phyloP scores from a whole-genome alignment of 2,113 vertebrate species.

The Rissa tridactyla region DNA sequence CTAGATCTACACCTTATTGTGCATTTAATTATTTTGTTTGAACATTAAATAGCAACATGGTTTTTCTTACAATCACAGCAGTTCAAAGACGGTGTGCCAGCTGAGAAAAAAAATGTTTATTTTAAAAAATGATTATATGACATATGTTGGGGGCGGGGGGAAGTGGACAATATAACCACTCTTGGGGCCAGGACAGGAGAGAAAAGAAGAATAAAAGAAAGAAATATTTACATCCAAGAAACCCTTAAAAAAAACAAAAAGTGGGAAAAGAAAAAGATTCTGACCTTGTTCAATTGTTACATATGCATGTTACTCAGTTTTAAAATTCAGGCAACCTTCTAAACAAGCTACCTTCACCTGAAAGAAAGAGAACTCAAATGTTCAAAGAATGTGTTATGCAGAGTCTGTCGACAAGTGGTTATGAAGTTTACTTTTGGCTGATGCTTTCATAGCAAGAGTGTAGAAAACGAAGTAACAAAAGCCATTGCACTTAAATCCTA shows the following conservation, averaged over 20 bases:
- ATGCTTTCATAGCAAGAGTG: background rate
- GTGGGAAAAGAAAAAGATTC: rapidly evolving
- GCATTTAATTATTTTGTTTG: background rate
- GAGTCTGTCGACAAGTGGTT: background rate
- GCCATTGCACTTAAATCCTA: background rate
- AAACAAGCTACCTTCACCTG: background rate
- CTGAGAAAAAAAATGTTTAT: background rate
- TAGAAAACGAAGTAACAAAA: background rate
- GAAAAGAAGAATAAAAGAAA: background rate
- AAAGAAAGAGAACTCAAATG: background rate
- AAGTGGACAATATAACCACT: background rate
- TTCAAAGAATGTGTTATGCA: background rate
- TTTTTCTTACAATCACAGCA: background rate
- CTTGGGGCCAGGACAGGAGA: background rate
- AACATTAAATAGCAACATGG: background rate
- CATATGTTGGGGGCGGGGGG: too few species aligned
- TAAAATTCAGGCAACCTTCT: background rate
- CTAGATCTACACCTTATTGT: background rate
- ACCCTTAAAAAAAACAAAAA: rapidly evolving
- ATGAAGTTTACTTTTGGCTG: background rate
- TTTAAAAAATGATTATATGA: background rate
- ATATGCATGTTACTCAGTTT: background rate
- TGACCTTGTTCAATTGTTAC: background rate
- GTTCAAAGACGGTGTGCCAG: background rate
- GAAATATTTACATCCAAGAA: background rate